Base-by-base conservation (phyloP, 2,797 vertebrate genomes). In the Rhinichthys osculus region DNA sequence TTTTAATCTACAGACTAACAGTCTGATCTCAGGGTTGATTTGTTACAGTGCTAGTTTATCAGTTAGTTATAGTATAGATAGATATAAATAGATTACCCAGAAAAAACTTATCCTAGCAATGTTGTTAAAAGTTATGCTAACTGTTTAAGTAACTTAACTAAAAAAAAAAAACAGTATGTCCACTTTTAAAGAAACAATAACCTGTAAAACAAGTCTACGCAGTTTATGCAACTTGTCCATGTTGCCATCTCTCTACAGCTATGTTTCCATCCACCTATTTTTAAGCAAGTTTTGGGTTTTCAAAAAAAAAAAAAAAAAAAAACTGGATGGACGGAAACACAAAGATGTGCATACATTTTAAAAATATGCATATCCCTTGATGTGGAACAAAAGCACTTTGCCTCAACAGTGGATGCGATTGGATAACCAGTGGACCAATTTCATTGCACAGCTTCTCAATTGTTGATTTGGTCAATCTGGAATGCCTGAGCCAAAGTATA, bases 1-100 rank as follows among this genome's bases (percentile, higher is more conserved):
- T 57, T 40, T 54, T 13, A 44, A 67, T 81, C 38, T 30, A 30
- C 35, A 21, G 27, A 50, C 40, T 30, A 72, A 72, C 69, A 5
- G n/a, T 62, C 69, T 73, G 81, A 52, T 38, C 78, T 67, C 27
- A 64, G 7, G 19, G 67, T 67, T 33, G 33, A 33, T 67, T 69
- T 84, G 33, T 30, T 44, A 23, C 33, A 21, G 5, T 69, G 16
- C 30, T 50, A 73, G 8, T 44, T 11, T 44, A 17, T 50, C 42
- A 47, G 62, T 35, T 27, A 7, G 47, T 6, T 27, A 1, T 17
- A 17, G 47, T 47, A 47, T 14, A 47, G 44, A 47, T 47, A 14
- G 44, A 47, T 47, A 50, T 50, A 17, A 52, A 14, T 69, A 5
- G 47, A 2, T 17, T 17, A 81, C 42, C 14, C 27, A 16, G 7